Conservation (phyloP, 2,113 vertebrate genomes). For the Odocoileus virginianus region DNA sequence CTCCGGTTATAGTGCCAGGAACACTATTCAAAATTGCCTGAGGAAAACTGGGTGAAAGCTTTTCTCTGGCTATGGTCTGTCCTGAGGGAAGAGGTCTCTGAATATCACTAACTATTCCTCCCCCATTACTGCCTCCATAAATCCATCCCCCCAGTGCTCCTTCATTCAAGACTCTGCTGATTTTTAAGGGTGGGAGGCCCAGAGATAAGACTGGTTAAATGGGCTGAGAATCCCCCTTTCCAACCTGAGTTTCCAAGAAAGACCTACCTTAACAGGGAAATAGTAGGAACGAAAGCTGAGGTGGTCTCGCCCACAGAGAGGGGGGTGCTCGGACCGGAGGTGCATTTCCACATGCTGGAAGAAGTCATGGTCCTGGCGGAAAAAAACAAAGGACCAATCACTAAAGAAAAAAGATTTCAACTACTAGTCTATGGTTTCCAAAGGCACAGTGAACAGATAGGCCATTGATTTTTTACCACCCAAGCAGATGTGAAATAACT, state of each 20-base stretch:
- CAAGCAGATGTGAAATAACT: neutral
- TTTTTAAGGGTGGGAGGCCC: neutral
- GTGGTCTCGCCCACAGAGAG: conserved; percentile 95
- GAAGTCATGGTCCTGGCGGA: conserved; percentile 94
- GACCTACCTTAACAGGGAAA: conserved; percentile 95
- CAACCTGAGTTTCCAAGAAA: neutral
- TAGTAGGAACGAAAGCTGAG: conserved; percentile 99
- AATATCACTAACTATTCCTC: neutral
- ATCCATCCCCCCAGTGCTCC: neutral
- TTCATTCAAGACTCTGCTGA: neutral
- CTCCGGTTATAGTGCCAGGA: neutral
- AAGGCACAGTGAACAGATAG: neutral
- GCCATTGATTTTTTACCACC: neutral
- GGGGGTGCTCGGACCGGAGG: conserved; percentile 95
- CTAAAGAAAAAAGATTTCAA: neutral
- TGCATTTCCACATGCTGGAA: conserved; percentile 99
- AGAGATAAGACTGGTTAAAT: neutral
- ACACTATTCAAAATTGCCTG: neutral
- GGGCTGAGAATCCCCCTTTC: neutral
- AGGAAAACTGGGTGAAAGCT: neutral
- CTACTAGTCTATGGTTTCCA: neutral
- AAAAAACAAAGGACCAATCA: conserved; percentile 29
- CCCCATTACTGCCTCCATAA: neutral
- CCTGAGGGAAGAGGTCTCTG: neutral
- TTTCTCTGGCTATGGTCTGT: neutral